Conservation (phyloP, 2,113 vertebrate species). For the Chelonoidis abingdonii region DNA sequence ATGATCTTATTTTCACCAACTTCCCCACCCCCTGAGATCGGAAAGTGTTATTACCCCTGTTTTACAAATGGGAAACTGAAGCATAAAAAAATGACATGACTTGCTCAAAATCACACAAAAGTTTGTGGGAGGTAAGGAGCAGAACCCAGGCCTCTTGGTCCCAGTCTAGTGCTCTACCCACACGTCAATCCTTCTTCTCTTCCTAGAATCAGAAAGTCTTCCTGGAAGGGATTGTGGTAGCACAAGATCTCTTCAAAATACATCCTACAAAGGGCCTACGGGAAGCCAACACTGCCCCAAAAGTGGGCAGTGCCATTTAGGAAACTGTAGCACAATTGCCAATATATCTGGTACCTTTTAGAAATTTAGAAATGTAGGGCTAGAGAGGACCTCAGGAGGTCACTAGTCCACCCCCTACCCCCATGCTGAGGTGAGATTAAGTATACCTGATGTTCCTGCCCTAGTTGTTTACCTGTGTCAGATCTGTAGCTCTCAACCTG, state of each 20-base stretch:
- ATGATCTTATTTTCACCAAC: neutral
- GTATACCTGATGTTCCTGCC: neutral
- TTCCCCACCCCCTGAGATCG: neutral
- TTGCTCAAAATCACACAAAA: neutral
- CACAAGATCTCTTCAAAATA: rapidly evolving
- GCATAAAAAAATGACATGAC: neutral
- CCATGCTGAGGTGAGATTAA: neutral
- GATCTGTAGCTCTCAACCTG: neutral
- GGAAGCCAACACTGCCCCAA: neutral
- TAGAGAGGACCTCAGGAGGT: neutral
- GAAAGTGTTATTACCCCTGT: neutral
- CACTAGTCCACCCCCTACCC: neutral
- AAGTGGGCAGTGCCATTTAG: rapidly evolving
- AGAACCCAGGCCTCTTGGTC: neutral
- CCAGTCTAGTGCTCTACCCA: neutral
- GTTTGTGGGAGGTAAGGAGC: neutral
- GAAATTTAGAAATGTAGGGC: neutral
- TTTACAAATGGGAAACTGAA: neutral
- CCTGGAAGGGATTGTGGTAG: neutral
- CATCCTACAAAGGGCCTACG: neutral
- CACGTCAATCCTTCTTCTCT: neutral
- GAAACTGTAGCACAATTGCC: neutral
- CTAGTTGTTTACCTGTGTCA: rapidly evolving
- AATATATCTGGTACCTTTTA: neutral
- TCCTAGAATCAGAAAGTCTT: neutral